A percentile compares a stretch with the other conserved stretches of the same genome.
These are phyloP conservation scores for Epirrita christyi DNA, from an alignment of 2,888 invertebrate genomes.

Conservation along the genomic window DNA sequence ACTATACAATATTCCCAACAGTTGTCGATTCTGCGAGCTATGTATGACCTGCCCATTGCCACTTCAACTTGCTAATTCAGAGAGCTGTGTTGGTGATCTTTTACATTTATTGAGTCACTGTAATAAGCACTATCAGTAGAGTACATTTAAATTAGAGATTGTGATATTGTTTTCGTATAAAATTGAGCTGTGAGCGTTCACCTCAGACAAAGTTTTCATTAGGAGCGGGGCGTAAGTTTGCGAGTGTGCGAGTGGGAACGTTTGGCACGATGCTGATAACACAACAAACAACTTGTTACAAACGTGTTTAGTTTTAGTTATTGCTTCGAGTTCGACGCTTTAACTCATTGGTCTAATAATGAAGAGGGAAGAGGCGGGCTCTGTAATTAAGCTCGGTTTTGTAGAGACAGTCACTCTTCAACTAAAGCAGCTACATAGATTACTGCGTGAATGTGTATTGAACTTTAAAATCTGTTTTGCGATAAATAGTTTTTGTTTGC, in stretches of 20 bases:
- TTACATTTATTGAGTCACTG: constrained; percentile 43
- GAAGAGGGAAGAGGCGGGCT: constrained; percentile 65
- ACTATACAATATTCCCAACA: no score
- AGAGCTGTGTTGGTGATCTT: no score
- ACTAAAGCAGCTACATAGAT: constrained; percentile 24
- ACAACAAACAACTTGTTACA: constrained; percentile 84
- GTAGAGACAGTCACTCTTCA: constrained; percentile 41
- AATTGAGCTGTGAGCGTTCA: constrained; percentile 59
- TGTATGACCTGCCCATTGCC: no score
- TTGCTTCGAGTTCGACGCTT: constrained; percentile 80
- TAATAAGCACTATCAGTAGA: constrained; percentile 16
- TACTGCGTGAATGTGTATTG: constrained; percentile 17
- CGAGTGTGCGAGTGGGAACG: constrained; percentile 74
- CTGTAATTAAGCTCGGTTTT: constrained; percentile 71
- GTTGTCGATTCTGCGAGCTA: no score
- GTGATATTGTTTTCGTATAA: constrained; percentile 53
- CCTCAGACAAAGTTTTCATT: constrained; percentile 80
- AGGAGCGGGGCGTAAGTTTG: constrained; percentile 75
- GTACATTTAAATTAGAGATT: constrained; percentile 25
- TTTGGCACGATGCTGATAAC: constrained; percentile 82
- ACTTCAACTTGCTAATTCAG: no score
- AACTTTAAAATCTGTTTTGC: constrained; percentile 11
- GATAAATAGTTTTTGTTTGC: constrained; percentile 36
- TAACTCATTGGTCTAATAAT: constrained; percentile 81
- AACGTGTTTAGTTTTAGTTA: constrained; percentile 84